Evolutionary conservation across 2,113 vertebrate species (phyloP).

Genomic region (Clarias magur): DNA sequence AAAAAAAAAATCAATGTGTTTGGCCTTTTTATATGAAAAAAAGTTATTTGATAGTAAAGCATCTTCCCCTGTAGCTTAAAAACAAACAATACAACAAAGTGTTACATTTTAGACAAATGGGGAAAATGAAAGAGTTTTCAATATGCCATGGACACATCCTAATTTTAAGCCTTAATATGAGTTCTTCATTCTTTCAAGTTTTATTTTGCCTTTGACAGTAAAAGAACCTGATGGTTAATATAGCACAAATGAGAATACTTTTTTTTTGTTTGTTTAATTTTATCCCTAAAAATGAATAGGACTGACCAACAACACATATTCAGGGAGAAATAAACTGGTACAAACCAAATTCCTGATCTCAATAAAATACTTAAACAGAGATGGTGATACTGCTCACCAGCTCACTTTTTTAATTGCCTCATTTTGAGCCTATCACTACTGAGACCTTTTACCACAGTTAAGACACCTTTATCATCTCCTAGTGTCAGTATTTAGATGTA

Average conservation of each 20-base stretch:
- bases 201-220: neutral
- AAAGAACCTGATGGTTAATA: neutral
- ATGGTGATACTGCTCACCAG: neutral
- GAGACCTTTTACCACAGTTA: neutral
- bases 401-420: neutral
- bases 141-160: neutral
- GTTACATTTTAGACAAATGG: neutral
- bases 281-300: neutral
- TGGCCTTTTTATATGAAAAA: conserved; percentile 2
- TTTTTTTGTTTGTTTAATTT: neutral
- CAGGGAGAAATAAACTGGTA: neutral
- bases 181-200: neutral
- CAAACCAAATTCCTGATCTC: neutral
- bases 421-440: neutral
- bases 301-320: neutral
- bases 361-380: neutral
- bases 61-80: neutral
- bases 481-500: conserved; percentile 1
- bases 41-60: neutral
- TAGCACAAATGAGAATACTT: neutral
- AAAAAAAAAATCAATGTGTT: neutral
- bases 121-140: neutral
- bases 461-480: neutral
- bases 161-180: neutral
- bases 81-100: neutral